These are phyloP conservation scores for Andrena camellia DNA, from an alignment of 2,888 invertebrate genomes.

Conservation along the genomic window DNA sequence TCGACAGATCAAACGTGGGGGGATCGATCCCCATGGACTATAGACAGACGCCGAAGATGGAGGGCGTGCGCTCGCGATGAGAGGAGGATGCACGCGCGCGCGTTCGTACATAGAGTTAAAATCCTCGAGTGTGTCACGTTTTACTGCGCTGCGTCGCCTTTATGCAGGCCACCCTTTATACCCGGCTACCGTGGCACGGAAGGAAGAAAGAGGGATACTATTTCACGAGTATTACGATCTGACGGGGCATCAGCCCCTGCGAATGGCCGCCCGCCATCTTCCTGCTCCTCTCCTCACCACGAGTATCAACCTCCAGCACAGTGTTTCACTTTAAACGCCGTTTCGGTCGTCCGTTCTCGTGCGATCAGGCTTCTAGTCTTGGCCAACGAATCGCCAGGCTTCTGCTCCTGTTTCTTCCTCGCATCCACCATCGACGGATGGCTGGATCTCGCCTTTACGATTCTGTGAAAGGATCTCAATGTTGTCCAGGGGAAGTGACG, in stretches of 20 bases:
- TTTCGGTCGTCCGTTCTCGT: conserved; percentile 39
- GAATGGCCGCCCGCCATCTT: conserved; percentile 57
- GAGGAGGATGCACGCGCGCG: neutral
- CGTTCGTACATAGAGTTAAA: conserved; percentile 51
- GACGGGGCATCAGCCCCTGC: conserved; percentile 63
- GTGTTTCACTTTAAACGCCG: conserved; percentile 51
- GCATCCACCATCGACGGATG: neutral
- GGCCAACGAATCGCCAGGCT: no score
- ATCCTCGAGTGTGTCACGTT: conserved; percentile 72
- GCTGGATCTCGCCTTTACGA: conserved; percentile 19
- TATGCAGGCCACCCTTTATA: conserved; percentile 69
- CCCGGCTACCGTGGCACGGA: conserved; percentile 56
- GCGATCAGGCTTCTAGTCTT: conserved; percentile 27
- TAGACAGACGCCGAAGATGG: conserved; percentile 18
- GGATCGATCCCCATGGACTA: no score
- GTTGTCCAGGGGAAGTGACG: conserved; percentile 2
- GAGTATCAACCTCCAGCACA: conserved; percentile 38
- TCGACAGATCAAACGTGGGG: no score
- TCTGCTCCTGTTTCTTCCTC: neutral
- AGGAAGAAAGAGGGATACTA: conserved; percentile 68
- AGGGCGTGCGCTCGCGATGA: neutral
- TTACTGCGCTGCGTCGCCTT: conserved; percentile 69
- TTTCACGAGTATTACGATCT: conserved; percentile 69
- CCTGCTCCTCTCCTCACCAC: conserved; percentile 16
- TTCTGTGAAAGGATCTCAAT: neutral